Conservation (phyloP, 2,113 vertebrate species). For the Panthera tigris region DNA sequence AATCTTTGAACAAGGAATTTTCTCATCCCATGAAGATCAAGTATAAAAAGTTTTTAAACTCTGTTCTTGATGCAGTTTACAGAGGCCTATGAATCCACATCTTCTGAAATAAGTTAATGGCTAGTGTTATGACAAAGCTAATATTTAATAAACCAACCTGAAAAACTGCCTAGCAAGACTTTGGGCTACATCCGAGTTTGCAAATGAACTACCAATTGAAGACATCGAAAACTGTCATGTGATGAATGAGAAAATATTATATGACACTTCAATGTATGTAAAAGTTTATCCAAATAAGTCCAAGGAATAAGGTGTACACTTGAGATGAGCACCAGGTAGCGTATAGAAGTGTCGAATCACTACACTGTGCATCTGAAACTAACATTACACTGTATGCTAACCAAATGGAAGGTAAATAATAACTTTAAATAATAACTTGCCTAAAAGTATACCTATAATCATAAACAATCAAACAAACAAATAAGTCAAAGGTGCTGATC, state of each 20-base stretch:
- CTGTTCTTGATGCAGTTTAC: background rate
- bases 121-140: background rate
- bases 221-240: background rate
- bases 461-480: too few species aligned
- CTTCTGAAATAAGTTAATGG: background rate
- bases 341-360: too few species aligned
- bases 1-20: background rate
- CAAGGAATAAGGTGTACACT: too few species aligned
- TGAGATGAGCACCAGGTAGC: too few species aligned
- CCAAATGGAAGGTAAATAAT: too few species aligned
- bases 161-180: background rate
- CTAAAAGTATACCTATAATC: too few species aligned
- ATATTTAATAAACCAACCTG: background rate
- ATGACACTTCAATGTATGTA: background rate
- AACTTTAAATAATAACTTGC: too few species aligned
- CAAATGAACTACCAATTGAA: background rate
- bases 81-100: background rate
- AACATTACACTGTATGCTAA: too few species aligned
- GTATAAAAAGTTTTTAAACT: background rate
- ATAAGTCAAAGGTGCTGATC: background rate
- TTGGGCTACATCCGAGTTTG: too few species aligned
- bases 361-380: too few species aligned
- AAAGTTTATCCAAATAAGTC: background rate
- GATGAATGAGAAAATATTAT: background rate
- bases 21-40: background rate